These are phyloP conservation scores for Halictus rubicundus DNA, from an alignment of 1,140 invertebrate genomes.

Conservation along the genomic window DNA sequence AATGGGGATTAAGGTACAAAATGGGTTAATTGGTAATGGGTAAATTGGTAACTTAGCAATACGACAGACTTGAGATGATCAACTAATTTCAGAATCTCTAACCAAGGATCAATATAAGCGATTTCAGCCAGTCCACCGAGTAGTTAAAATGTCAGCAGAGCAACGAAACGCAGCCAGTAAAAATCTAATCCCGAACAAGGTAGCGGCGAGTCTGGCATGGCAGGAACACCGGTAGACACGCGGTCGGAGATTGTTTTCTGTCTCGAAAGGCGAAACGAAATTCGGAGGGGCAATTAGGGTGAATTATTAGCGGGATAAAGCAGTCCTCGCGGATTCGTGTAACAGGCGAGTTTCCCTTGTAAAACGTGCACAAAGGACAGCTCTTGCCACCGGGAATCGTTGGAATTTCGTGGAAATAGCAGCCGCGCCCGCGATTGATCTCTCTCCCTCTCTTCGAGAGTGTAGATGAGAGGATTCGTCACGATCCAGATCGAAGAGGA, in stretches of 20 bases:
- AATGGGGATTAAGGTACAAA: too few relatives aligned
- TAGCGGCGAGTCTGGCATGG: too few relatives aligned
- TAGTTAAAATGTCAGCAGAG: too few relatives aligned
- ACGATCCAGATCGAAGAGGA: neutral
- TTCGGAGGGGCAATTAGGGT: slow-evolving; percentile 24
- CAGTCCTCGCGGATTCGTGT: neutral
- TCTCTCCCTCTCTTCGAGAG: neutral
- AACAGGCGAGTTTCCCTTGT: slow-evolving; percentile 9
- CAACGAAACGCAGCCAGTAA: too few relatives aligned
- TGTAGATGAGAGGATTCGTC: neutral
- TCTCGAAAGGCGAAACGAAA: slow-evolving; percentile 23
- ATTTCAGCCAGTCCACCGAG: too few relatives aligned
- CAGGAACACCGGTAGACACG: neutral
- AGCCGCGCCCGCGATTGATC: slow-evolving; percentile 2
- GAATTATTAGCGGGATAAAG: slow-evolving; percentile 26
- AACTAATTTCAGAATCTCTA: too few relatives aligned
- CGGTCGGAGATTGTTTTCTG: slow-evolving; percentile 5
- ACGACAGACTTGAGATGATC: too few relatives aligned
- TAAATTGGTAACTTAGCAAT: too few relatives aligned
- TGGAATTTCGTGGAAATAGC: slow-evolving; percentile 29
- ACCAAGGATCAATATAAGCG: too few relatives aligned
- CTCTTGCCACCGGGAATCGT: neutral
- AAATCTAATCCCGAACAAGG: too few relatives aligned
- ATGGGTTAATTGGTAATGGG: too few relatives aligned
- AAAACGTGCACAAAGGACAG: slow-evolving; percentile 6